Conservation (phyloP, 2,888 invertebrate genomes). For the Sceliomorpha sp. region DNA sequence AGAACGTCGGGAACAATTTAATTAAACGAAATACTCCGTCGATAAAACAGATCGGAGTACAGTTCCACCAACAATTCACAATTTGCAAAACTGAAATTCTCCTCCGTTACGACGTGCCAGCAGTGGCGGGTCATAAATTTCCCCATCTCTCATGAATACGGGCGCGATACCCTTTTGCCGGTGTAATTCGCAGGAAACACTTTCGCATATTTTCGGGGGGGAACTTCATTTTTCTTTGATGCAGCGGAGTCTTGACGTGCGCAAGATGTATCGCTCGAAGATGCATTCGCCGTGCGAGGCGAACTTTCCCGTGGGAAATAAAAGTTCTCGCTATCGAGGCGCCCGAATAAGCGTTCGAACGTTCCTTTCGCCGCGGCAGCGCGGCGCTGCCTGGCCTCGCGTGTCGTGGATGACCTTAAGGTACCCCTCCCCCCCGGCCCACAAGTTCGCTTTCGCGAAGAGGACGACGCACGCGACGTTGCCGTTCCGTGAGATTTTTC, state of each 20-base stretch:
- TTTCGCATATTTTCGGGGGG: conserved; percentile 40
- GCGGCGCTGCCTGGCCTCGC: neutral
- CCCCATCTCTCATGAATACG: no score
- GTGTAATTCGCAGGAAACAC: conserved; percentile 7
- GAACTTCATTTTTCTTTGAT: conserved; percentile 47
- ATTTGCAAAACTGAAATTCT: no score
- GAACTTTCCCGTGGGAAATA: conserved; percentile 58
- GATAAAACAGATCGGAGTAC: no score
- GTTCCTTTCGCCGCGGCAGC: conserved; percentile 30
- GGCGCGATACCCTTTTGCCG: no score
- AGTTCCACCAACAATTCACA: no score
- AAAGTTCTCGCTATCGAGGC: conserved; percentile 51
- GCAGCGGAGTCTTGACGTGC: conserved; percentile 43
- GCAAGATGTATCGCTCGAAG: conserved; percentile 52
- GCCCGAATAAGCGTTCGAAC: conserved; percentile 45
- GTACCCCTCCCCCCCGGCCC: conserved; percentile 16
- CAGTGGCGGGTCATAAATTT: no score
- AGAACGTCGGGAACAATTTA: no score
- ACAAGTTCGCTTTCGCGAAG: neutral
- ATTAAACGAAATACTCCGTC: no score
- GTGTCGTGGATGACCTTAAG: conserved; percentile 38
- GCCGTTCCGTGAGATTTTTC: neutral
- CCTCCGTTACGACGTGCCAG: no score
- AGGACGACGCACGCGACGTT: conserved; percentile 10
- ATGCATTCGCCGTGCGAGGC: conserved; percentile 45